Percentiles rank a stretch among this genome's conserved stretches.
Conservation (phyloP, 2,797 vertebrate species). For the Falco novaeseelandiae region DNA sequence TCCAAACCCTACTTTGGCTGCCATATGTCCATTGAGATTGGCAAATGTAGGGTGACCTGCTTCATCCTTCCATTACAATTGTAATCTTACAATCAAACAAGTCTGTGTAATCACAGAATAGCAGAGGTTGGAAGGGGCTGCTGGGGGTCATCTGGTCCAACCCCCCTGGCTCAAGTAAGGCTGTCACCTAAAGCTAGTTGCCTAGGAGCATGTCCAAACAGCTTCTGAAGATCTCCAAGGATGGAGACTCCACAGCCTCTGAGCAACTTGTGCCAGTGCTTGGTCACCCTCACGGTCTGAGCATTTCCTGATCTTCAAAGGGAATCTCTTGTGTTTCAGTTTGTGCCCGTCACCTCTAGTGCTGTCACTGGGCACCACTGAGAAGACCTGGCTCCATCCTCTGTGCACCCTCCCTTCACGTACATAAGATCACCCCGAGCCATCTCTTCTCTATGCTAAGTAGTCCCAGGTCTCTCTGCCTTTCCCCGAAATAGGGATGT, state of each 20-base stretch:
- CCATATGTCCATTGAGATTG: neutral
- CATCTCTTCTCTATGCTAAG: neutral
- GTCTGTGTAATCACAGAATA: neutral
- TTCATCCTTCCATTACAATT: neutral
- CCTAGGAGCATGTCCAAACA: neutral
- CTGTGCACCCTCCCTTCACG: neutral
- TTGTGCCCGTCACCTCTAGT: neutral
- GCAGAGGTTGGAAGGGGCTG: neutral
- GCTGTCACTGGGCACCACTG: neutral
- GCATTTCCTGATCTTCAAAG: neutral
- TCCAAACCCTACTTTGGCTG: neutral
- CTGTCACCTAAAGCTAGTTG: neutral
- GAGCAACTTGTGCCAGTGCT: neutral
- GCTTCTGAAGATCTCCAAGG: neutral
- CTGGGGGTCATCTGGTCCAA: neutral
- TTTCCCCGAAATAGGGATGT: neutral
- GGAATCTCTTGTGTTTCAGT: neutral
- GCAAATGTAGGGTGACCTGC: neutral
- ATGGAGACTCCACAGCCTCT: neutral
- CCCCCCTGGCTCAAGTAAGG: neutral
- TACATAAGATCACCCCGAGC: fast-evolving
- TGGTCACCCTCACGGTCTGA: neutral
- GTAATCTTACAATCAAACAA: neutral
- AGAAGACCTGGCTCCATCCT: neutral
- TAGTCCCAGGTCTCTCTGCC: neutral